Evolutionary conservation across 2,113 vertebrate genomes (phyloP).

Genomic region (Salvelinus fontinalis): DNA sequence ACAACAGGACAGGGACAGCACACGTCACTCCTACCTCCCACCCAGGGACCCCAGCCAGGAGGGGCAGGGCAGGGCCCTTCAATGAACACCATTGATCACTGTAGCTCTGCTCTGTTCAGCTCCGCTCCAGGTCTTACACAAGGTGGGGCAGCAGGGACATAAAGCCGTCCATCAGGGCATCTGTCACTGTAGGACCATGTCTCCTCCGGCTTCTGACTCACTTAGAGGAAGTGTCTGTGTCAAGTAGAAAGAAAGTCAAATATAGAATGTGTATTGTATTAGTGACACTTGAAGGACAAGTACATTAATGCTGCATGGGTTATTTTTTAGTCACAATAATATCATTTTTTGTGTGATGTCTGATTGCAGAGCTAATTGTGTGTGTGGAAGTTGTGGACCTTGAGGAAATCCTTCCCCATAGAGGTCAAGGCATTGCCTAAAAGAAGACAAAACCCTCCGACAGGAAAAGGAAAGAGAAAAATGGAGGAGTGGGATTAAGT

Average conservation of each 20-base stretch:
- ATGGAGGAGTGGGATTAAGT: constrained; percentile 55
- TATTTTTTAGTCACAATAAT: constrained; percentile 33
- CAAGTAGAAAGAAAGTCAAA: neutral
- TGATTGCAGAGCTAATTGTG: constrained; percentile 37
- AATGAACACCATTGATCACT: constrained; percentile 45
- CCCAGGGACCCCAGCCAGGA: constrained; percentile 9
- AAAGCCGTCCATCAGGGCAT: constrained; percentile 25
- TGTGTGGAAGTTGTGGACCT: constrained; percentile 47
- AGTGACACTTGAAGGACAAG: constrained; percentile 25
- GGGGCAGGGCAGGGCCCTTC: constrained; percentile 16
- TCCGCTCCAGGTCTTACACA: constrained; percentile 40
- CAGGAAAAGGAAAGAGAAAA: constrained; percentile 71
- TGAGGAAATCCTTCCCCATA: constrained; percentile 65
- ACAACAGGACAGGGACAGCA: constrained; percentile 13
- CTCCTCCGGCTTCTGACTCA: constrained; percentile 19
- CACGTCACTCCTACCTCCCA: constrained; percentile 11
- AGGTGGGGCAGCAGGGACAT: constrained; percentile 14
- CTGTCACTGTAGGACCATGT: constrained; percentile 29
- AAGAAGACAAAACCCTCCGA: constrained; percentile 50
- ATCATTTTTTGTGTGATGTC: constrained; percentile 25
- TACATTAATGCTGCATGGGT: constrained; percentile 43
- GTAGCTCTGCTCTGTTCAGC: constrained; percentile 6
- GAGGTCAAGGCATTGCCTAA: constrained; percentile 61
- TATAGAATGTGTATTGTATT: neutral
- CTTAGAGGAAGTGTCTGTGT: constrained; percentile 21